Evolutionary conservation across 2,113 vertebrate genomes (phyloP), one percentile per base, ranked within the genome.

Genomic region (Mirza zaza): DNA sequence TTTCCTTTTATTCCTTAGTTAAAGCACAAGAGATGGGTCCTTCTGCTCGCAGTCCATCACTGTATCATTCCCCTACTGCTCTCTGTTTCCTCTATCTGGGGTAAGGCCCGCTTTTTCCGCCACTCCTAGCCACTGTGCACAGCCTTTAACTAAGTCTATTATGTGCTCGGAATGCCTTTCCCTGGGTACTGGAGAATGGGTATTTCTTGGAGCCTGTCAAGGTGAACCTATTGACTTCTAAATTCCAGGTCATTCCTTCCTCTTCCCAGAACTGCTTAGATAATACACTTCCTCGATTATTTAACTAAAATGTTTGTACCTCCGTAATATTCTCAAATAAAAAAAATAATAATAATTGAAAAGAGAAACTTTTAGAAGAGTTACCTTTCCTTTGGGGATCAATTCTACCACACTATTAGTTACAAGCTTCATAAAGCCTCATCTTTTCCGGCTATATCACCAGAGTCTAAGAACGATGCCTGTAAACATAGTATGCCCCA

Each of bases 41-140:
- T 63, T 65, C 5, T 21, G 7, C 91, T 45, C 25, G 71, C 4
- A 75, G 9, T 10, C 25, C 55, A 42, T 42, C 23, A 10, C 10
- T 80, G 11, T 13, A 5, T 89, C 32, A 42, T 61, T 36, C 1
- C 25, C 2, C 55, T 9, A 29, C 6, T 27, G 13, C 15, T 27
- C 21, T 75, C 21, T 17, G 0, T 42, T 87, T 90, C 42, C 48
- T 50, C 6, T 57, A 6, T 21, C 10, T 65, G 13, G 52, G 34
- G 15, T 39, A 55, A 81, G 48, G 20, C 0, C n/a, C 4, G 5
- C 8, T 18, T n/a, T 39, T 55, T 13, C 39, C 42, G 20, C 25
- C 45, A 6, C n/a, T 5, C 7, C 10, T 25, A 59, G 4, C 8
- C 17, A 27, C 14, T 15, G 0, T 10, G 1, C 6, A 50, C 21